Percentiles rank a stretch among this genome's conserved stretches.
phyloP scores from a whole-genome alignment of 2,797 vertebrate species.

The Carapus acus region DNA sequence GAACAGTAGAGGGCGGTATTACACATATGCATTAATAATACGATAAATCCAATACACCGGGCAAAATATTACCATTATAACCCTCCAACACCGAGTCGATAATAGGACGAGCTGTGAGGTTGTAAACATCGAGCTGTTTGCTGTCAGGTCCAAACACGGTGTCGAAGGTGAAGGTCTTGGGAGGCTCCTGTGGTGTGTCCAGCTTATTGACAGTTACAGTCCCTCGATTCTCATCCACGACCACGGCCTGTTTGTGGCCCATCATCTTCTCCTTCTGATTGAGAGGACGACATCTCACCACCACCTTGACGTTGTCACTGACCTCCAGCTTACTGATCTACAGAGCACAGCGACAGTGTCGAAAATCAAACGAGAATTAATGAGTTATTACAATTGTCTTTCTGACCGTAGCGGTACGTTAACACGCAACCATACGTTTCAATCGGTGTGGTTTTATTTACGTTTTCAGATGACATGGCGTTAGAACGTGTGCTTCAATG shows the following conservation, averaged over 20 bases:
- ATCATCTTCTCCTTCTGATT: slow-evolving; percentile 91
- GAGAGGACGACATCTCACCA: slow-evolving; percentile 93
- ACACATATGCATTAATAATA: neutral
- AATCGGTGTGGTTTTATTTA: neutral
- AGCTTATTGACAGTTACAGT: slow-evolving; percentile 93
- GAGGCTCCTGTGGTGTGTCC: slow-evolving; percentile 88
- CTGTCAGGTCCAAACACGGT: slow-evolving; percentile 96
- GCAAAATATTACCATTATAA: slow-evolving; percentile 89
- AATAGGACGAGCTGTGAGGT: slow-evolving; percentile 94
- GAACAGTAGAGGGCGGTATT: slow-evolving; percentile 9
- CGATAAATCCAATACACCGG: neutral
- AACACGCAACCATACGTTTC: neutral
- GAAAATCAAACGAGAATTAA: neutral
- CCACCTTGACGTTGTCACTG: slow-evolving; percentile 95
- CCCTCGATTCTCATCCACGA: slow-evolving; percentile 92
- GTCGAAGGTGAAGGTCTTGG: slow-evolving; percentile 97
- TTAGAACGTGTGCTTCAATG: neutral
- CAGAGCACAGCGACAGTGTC: neutral
- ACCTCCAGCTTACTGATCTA: slow-evolving; percentile 86
- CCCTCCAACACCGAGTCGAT: slow-evolving; percentile 95
- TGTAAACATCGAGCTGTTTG: slow-evolving; percentile 98
- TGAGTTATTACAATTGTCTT: neutral
- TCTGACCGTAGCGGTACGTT: neutral
- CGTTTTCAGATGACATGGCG: slow-evolving; percentile 5
- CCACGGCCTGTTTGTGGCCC: slow-evolving; percentile 82